Evolutionary conservation across 2,113 vertebrate genomes (phyloP), one percentile per base, ranked within the genome.

Genomic region (Urocolius indicus): DNA sequence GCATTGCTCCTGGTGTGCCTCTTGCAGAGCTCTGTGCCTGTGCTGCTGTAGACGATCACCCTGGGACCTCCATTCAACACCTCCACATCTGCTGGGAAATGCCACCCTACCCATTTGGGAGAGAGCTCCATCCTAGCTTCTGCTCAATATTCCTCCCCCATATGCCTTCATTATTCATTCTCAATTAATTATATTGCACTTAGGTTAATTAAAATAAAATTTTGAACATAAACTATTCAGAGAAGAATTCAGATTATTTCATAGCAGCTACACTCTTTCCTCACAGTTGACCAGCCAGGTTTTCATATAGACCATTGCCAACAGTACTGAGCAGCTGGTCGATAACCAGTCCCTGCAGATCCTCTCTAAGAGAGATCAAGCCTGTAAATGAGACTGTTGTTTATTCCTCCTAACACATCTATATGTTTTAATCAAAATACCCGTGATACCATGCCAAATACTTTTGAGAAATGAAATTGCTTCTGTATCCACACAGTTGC

Each of bases 391-490:
- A 92, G 68, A 87, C 48, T 75, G 73, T 68, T 75, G 49, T 87
- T 93, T 91, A 74, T 91, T 91, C 71, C 65, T 89, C 41, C 58
- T 72, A 78, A 87, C 73, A 82, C 43, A 89, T 48, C 65, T 87
- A 59, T 71, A 90, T 54, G 65, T 92, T 96, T 96, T 94, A 84
- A 94, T 89, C 68, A 86, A 90, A 95, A 86, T 80, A 67, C 43
- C 29, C 68, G 23, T 3, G 32, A 78, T 68, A 71, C 49, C n/a
- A 81, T 78, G 73, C 11, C 48, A 94, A 87, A 87, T 82, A 68
- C 38, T 91, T 61, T 3, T 57, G 76, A 89, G 77, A 94, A 94
- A 86, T 65, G 3, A 84, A 94, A 94, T 72, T 72, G 73, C 48
- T 80, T 66, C 73, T 67, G 45, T 59, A 84, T 78, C n/a, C 48